Evolutionary conservation across 2,888 invertebrate species (phyloP).

Genomic region (Melieria picta): DNA sequence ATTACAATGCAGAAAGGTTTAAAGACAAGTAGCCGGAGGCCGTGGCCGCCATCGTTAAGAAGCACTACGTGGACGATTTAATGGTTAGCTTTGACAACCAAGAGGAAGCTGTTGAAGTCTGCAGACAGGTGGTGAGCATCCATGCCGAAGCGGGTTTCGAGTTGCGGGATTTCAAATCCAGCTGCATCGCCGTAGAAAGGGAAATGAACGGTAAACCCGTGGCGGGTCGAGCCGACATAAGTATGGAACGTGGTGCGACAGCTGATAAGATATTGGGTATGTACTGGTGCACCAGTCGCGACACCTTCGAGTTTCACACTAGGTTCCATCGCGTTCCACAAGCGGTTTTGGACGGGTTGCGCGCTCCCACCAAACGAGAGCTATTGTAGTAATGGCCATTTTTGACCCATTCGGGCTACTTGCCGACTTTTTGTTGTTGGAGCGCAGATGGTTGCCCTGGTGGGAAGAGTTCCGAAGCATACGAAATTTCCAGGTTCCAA

Average conservation of each 20-base stretch:
- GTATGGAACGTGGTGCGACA: conserved; percentile 2
- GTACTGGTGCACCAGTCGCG: background rate
- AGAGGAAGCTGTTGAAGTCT: conserved; percentile 17
- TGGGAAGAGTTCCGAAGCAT: conserved; percentile 29
- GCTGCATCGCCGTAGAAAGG: background rate
- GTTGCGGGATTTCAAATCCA: conserved; percentile 30
- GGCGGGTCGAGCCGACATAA: background rate
- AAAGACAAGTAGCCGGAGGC: background rate
- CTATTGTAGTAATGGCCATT: conserved; percentile 30
- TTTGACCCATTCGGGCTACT: conserved; percentile 34
- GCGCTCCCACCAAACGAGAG: conserved; percentile 31
- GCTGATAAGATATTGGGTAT: conserved; percentile 42
- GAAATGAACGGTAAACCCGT: background rate
- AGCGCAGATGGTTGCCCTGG: conserved; percentile 28
- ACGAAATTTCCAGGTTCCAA: conserved; percentile 28
- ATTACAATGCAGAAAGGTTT: conserved; percentile 26
- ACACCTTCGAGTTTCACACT: conserved; percentile 35
- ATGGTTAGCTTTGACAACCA: conserved; percentile 29
- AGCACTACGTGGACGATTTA: conserved; percentile 30
- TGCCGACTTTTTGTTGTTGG: conserved; percentile 25
- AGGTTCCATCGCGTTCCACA: conserved; percentile 23
- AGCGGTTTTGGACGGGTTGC: background rate
- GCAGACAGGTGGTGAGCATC: conserved; percentile 23
- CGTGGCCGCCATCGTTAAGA: conserved; percentile 4
- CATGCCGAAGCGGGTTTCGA: conserved; percentile 27